Conservation (phyloP, 1,140 invertebrate genomes). For the Tetranychus cinnabarinus region DNA sequence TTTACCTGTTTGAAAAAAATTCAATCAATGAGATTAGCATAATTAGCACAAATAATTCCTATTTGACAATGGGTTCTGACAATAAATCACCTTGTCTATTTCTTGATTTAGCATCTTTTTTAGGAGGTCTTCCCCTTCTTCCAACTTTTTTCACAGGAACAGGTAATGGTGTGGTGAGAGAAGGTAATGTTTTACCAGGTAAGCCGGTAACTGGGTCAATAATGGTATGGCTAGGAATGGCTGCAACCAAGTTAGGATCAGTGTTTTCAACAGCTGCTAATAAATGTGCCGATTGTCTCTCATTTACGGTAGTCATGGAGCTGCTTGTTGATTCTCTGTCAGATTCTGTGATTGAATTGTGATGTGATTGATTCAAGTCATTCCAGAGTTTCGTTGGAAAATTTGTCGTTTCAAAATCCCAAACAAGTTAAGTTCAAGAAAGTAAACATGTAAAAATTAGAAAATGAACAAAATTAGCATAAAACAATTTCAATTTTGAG, state of each 20-base stretch:
- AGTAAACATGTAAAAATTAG: not conserved
- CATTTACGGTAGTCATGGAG: constrained; percentile 10
- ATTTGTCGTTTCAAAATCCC: too few relatives aligned
- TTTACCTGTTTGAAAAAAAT: too few relatives aligned
- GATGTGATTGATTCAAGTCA: not conserved
- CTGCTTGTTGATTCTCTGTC: constrained; percentile 13
- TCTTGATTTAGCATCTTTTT: constrained; percentile 9
- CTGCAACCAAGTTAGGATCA: not conserved
- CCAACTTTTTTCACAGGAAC: constrained; percentile 4
- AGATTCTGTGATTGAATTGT: constrained; percentile 7
- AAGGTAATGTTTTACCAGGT: not conserved
- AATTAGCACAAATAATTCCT: not conserved
- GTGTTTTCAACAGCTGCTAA: not conserved
- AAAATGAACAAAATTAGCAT: not conserved
- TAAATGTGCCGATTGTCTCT: not conserved
- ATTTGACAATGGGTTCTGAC: not conserved
- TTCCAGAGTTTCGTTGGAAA: too few relatives aligned
- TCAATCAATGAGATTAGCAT: too few relatives aligned
- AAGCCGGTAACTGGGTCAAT: not conserved
- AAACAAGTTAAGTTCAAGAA: not conserved
- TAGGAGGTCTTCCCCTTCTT: constrained; percentile 14
- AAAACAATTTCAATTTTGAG: constrained; percentile 1
- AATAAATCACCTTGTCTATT: constrained; percentile 3
- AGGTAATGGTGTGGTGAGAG: not conserved
- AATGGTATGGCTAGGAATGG: not conserved